These are phyloP conservation scores for Yponomeuta plumbellus DNA, from an alignment of 2,888 invertebrate species.

Conservation along the genomic window DNA sequence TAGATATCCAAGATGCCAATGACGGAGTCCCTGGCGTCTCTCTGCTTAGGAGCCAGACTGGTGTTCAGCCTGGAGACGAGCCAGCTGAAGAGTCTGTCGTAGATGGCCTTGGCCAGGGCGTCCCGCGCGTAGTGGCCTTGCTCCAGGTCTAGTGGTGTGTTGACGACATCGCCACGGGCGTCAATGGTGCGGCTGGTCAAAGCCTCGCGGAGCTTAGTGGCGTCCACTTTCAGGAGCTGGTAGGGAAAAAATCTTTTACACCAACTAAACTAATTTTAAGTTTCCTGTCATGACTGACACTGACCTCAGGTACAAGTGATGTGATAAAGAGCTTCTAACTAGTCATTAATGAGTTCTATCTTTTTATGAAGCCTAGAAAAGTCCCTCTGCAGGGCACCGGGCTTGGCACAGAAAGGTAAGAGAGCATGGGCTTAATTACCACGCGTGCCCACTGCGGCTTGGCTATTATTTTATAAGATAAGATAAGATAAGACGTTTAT, in stretches of 20 bases:
- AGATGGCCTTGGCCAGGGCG: conserved; percentile 93
- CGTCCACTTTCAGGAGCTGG: conserved; percentile 85
- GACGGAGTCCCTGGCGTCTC: conserved; percentile 78
- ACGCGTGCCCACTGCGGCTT: too few species aligned
- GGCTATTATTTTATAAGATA: too few species aligned
- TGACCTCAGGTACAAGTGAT: too few species aligned
- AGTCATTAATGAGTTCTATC: too few species aligned
- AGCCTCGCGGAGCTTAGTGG: conserved; percentile 80
- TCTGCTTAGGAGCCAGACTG: conserved; percentile 79
- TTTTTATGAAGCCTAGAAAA: too few species aligned
- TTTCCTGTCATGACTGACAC: not conserved
- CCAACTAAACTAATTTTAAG: too few species aligned
- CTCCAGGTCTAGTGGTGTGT: conserved; percentile 86
- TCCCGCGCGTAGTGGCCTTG: conserved; percentile 91
- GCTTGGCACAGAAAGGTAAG: too few species aligned
- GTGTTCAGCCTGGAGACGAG: conserved; percentile 87
- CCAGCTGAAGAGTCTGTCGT: conserved; percentile 94
- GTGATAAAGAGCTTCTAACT: too few species aligned
- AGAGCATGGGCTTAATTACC: too few species aligned
- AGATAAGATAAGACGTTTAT: too few species aligned
- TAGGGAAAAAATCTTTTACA: not conserved
- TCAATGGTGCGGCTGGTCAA: conserved; percentile 91
- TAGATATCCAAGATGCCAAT: conserved; percentile 96
- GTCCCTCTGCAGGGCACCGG: too few species aligned
- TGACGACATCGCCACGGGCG: conserved; percentile 89